Conservation (phyloP, 2,797 vertebrate species). For the Sciaenops ocellatus region DNA sequence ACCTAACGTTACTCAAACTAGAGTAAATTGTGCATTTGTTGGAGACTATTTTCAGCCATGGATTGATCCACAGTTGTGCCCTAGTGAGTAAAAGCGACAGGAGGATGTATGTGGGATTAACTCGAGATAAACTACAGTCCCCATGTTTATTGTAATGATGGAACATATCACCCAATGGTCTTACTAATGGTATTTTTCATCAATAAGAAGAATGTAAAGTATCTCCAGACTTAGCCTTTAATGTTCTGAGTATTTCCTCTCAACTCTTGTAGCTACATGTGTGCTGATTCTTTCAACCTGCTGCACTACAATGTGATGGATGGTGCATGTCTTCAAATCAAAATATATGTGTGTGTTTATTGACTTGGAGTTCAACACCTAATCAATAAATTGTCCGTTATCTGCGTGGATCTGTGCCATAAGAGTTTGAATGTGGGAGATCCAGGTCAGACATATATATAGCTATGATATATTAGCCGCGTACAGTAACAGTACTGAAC, state of each 20-base stretch:
- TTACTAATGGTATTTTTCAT: neutral
- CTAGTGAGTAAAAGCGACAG: neutral
- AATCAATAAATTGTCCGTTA: constrained; percentile 27
- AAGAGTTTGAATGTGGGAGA: neutral
- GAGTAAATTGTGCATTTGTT: neutral
- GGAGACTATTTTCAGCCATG: neutral
- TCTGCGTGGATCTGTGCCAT: neutral
- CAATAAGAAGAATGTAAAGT: constrained; percentile 2
- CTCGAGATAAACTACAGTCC: neutral
- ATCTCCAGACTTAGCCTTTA: neutral
- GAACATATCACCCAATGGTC: neutral
- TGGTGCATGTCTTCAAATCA: neutral
- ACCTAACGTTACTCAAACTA: neutral
- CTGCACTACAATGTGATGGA: neutral
- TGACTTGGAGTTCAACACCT: neutral
- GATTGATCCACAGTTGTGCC: neutral
- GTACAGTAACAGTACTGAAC: constrained; percentile 16
- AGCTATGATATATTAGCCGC: constrained; percentile 12
- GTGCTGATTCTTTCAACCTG: neutral
- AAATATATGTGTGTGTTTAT: constrained; percentile 22
- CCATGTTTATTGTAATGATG: neutral
- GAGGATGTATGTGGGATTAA: neutral
- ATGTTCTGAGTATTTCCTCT: neutral
- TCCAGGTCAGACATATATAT: constrained; percentile 9
- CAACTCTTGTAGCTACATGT: neutral